Conservation (phyloP, 2,797 vertebrate species). For the Uromys caudimaculatus region DNA sequence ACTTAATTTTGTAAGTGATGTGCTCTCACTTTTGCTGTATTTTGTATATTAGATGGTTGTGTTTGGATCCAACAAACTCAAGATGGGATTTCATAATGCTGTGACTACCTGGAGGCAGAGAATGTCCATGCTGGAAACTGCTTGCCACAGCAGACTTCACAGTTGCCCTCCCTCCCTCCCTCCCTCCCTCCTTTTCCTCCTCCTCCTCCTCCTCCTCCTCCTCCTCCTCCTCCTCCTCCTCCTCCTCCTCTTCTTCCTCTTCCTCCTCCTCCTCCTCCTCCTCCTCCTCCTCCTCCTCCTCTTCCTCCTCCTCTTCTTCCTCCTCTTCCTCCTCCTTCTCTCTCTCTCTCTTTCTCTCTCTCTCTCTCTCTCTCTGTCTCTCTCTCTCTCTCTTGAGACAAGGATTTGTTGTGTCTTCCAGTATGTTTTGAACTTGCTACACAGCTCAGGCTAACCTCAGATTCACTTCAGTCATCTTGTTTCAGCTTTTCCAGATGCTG, state of each 20-base stretch:
- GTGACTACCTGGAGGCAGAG: not conserved
- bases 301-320: not conserved
- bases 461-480: not conserved
- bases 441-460: not conserved
- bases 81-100: not conserved
- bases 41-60: conserved; percentile 17
- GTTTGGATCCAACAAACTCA: not conserved
- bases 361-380: not conserved
- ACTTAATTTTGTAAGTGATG: conserved; percentile 3
- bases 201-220: no score
- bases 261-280: no score
- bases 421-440: not conserved
- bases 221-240: no score
- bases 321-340: no score
- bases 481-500: not conserved
- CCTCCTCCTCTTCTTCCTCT: not conserved
- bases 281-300: no score
- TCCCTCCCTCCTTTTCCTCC: not conserved
- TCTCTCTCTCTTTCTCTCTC: not conserved
- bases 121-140: not conserved
- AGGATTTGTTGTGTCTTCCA: not conserved
- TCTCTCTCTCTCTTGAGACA: not conserved
- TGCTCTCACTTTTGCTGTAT: not conserved
- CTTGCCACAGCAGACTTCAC: not conserved
- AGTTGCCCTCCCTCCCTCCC: not conserved